Evolutionary conservation across 2,888 invertebrate genomes (phyloP), one percentile per base, ranked within the genome.

Genomic region (Leptopilina drosophilae): DNA sequence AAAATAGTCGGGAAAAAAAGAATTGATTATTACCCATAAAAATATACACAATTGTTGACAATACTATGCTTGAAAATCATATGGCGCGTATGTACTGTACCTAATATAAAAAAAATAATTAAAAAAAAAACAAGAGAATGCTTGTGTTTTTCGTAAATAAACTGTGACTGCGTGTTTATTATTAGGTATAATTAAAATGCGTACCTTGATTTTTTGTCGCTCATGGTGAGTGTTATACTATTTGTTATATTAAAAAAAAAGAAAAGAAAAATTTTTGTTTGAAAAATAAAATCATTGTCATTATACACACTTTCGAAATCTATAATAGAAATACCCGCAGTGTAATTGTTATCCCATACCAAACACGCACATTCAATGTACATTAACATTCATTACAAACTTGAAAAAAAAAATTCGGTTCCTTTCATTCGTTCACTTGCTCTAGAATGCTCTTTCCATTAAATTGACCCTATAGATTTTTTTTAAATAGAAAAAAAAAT

Each of bases 11-110:
- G 76, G 80, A 81, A 79, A 69, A 80, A 81, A 64, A 67, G 42
- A 78, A 79, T 77, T 65, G 75, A 79, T 79, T 62, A 62, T 62
- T 53, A 40, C 33, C n/a, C 33, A 26, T 56, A 56, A 77, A 85
- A 85, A 88, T 86, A 88, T 88, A 89, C 88, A 90, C 89, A 91
- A 90, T 87, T 87, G 88, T 90, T 90, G 91, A 91, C 91, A 91
- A 91, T 91, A 91, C 90, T 90, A 89, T 88, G 90, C 89, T 90
- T 88, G 89, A 88, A 86, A 86, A 87, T 86, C 89, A 88, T 87
- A 88, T 86, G 89, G 88, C 87, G 88, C 87, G 87, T 89, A 87
- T 90, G 87, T 89, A 89, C 87, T 89, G 88, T 89, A 89, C 87
- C 87, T 89, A 87, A 88, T 87, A 88, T 87, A 89, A 84, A 80